These are phyloP conservation scores for Halocynthia roretzi DNA, from an alignment of 23 tunicate species.

Conservation along the genomic window DNA sequence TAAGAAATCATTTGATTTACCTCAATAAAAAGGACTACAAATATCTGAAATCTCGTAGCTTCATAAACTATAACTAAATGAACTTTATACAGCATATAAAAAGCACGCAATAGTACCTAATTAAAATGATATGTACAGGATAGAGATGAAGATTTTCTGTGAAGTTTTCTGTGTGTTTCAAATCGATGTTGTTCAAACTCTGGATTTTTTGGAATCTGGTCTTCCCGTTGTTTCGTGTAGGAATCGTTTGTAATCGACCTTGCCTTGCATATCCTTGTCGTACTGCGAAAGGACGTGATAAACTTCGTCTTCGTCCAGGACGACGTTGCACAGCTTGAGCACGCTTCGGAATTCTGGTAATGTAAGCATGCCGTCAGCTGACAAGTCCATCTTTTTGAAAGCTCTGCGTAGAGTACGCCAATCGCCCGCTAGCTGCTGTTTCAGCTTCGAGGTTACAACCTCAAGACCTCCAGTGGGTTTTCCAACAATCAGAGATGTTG, in stretches of 20 bases:
- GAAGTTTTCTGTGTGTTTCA: no score
- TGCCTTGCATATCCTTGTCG: slow-evolving; percentile 71
- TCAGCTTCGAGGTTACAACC: slow-evolving; percentile 72
- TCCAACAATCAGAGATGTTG: slow-evolving; percentile 33
- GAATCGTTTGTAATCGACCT: slow-evolving; percentile 71
- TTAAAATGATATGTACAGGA: no score
- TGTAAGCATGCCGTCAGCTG: slow-evolving; percentile 85
- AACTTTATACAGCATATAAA: no score
- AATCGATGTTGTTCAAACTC: background rate
- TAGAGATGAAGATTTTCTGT: no score
- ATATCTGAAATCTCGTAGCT: no score
- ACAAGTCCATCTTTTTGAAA: slow-evolving; percentile 88
- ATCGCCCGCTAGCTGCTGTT: slow-evolving; percentile 83
- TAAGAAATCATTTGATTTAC: no score
- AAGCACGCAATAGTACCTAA: no score
- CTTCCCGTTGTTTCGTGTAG: slow-evolving; percentile 54
- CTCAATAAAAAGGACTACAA: no score
- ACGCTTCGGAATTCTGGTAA: slow-evolving; percentile 91
- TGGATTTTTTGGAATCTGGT: slow-evolving; percentile 37
- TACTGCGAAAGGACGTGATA: slow-evolving; percentile 87
- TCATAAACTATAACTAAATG: no score
- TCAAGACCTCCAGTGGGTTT: slow-evolving; percentile 66
- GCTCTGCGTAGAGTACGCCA: slow-evolving; percentile 88
- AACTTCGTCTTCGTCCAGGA: slow-evolving; percentile 93
- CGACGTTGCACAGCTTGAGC: slow-evolving; percentile 86